Base-by-base conservation (phyloP, 2,797 vertebrate species). In the Lepilemur septentrionalis region DNA sequence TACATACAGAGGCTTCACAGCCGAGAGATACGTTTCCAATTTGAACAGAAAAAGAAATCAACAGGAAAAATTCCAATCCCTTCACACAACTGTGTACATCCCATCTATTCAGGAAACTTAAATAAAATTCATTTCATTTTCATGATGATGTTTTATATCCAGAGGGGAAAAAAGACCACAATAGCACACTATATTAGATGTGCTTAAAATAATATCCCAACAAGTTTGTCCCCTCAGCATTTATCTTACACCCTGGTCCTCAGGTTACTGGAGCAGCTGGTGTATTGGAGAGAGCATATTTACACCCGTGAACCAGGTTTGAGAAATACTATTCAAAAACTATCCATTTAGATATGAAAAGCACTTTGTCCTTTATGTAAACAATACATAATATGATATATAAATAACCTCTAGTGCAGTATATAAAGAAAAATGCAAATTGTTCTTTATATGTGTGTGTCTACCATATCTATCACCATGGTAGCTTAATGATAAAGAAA, bases 341-440 rank as follows among this genome's bases (percentile, higher is more conserved):
- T 84, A 72, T 59, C 28, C 32, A 43, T 80, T 95, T 94, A 73
- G 9, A 82, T 93, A 18, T 70, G 41, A 59, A 75, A 82, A 89
- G 35, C n/a, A 93, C 72, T 73, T 50, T 86, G 30, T 43, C 50
- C 75, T 97, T 91, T 46, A 83, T 30, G 52, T 46, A 93, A 70
- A 86, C 86, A 32, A 75, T 75, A 50, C 10, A 50, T 63, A 63
- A 63, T 63, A 32, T 7, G 10, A 75, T 50, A n/a, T 50, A 50
- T 50, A 75, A 75, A 75, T 50, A 70, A 17, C 50, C 32, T 75
- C 80, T 88, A 52, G 65, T 38, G 22, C n/a, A 83, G 59, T 41
- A 59, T 57, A 52, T 41, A 91, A 72, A 91, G 72, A 88, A 89
- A 97, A 95, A 86, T 73, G 67, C 30, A 82, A 81, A 85, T 59